Evolutionary conservation across 2,888 invertebrate species (phyloP), one percentile per base, ranked within the genome.

Genomic region (Brassicogethes aeneus): DNA sequence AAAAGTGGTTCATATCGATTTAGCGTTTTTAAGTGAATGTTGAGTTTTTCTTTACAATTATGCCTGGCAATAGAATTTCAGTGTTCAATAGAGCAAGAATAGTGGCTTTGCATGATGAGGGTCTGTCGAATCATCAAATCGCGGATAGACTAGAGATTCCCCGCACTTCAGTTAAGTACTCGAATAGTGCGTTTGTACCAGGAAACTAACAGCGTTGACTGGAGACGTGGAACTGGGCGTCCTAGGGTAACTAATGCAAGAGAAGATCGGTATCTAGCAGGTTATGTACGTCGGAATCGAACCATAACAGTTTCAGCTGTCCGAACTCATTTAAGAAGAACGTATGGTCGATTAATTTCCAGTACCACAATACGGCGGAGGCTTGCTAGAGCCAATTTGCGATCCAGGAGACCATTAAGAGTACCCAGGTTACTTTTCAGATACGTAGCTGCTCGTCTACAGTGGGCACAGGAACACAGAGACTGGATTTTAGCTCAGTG

Each of bases 61-160:
- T 35, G 34, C 34, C 36, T 36, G 36, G 36, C 17, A 39, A 39
- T 39, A 34, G 34, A 34, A 34, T 39, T 33, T 39, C 16, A 16
- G 34, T 35, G 15, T 35, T 39, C 34, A n/a, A 34, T 39, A 39
- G 34, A 39, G 16, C 34, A 39, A 34, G 16, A 34, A 39, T 36
- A 39, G 39, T 39, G 34, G 39, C 39, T 39, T 39, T 17, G 39
- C 39, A 39, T 35, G 39, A 17, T 39, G 34, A 34, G 2, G 15
- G 17, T 36, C 34, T 34, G 34, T 16, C 39, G 16, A 39, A 39
- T 34, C 34, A 39, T 39, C 16, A 2, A 39, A 35, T 34, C 34
- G 17, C 39, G 17, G 34, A 39, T 34, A 39, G 34, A 39, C 34
- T 36, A 17, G 15, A 14, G 35, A 34, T 40, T 36, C 35, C 35